phyloP scores from a whole-genome alignment of 2,113 vertebrate species.

The Poecilia latipinna region DNA sequence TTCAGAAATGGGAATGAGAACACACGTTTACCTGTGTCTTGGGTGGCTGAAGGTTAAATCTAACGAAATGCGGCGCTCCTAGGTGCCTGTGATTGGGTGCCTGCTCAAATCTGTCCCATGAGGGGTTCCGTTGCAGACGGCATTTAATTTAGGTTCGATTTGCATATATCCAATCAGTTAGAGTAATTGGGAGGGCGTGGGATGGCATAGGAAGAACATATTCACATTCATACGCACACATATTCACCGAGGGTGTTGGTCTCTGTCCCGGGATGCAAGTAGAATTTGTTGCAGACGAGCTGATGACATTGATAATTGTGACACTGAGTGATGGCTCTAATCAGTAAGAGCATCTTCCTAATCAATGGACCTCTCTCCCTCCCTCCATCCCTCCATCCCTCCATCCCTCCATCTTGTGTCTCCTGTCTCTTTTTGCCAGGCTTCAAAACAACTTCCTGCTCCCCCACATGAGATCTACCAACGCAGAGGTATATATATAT shows the following conservation, averaged over 20 bases:
- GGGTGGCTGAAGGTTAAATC: conserved; percentile 65
- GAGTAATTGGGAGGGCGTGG: conserved; percentile 78
- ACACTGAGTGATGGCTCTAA: conserved; percentile 85
- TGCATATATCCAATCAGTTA: conserved; percentile 85
- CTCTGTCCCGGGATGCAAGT: conserved; percentile 64
- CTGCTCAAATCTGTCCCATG: conserved; percentile 61
- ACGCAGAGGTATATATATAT: conserved; percentile 71
- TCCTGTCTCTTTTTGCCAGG: conserved; percentile 48
- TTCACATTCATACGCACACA: conserved; percentile 20
- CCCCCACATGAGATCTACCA: conserved; percentile 60
- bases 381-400: conserved; percentile 9
- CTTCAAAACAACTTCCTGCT: conserved; percentile 62
- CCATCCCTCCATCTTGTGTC: conserved; percentile 27
- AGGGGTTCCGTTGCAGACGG: conserved; percentile 77
- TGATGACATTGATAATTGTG: conserved; percentile 82
- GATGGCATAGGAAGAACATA: conserved; percentile 49
- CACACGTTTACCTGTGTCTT: conserved; percentile 6
- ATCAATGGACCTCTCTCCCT: conserved; percentile 76
- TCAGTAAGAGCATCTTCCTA: conserved; percentile 80
- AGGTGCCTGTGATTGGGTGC: conserved; percentile 27
- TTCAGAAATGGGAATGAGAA: conserved; percentile 14
- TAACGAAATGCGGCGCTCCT: conserved; percentile 22
- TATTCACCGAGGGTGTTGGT: conserved; percentile 53
- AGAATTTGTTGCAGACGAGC: conserved; percentile 65
- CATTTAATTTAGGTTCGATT: conserved; percentile 81